Percentiles rank a stretch among this genome's conserved stretches.
Evolutionary conservation across 2,113 vertebrate species (phyloP).

Genomic region (Formicarius rufipectus): DNA sequence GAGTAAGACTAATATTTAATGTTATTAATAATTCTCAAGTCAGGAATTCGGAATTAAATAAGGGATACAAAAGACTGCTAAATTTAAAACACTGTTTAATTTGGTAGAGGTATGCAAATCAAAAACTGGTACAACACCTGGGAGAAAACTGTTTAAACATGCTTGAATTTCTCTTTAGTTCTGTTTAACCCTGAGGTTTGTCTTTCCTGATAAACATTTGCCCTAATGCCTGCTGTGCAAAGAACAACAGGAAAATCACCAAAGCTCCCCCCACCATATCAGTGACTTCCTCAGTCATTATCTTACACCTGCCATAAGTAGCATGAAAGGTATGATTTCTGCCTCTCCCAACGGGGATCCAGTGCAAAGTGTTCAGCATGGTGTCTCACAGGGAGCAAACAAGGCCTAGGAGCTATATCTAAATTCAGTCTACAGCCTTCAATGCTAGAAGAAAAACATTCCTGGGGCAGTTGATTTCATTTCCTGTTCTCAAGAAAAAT

Average conservation of each 20-base stretch:
- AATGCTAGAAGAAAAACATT: constrained; percentile 4
- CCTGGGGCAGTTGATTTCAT: neutral
- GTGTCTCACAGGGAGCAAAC: neutral
- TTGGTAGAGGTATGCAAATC: constrained; percentile 63
- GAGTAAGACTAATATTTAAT: constrained; percentile 71
- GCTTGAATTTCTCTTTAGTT: constrained; percentile 66
- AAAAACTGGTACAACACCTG: constrained; percentile 57
- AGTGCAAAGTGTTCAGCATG: neutral
- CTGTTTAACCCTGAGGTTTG: constrained; percentile 60
- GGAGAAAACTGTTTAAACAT: constrained; percentile 68
- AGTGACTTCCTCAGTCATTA: constrained; percentile 41
- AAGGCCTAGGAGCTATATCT: neutral
- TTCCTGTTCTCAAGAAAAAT: neutral
- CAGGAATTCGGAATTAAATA: constrained; percentile 71
- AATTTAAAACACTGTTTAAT: constrained; percentile 65
- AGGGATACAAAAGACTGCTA: constrained; percentile 47
- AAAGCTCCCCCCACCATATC: constrained; percentile 23
- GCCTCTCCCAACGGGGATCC: constrained; percentile 16
- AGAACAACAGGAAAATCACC: constrained; percentile 61
- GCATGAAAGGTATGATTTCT: constrained; percentile 49
- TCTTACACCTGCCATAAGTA: constrained; percentile 13
- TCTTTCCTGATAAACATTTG: constrained; percentile 70
- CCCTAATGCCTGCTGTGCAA: constrained; percentile 60
- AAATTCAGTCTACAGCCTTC: neutral
- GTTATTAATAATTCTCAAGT: constrained; percentile 68